A percentile compares a stretch with the other conserved stretches of the same genome.
Conservation (phyloP, 2,888 invertebrate genomes). For the Salpingus planirostris region DNA sequence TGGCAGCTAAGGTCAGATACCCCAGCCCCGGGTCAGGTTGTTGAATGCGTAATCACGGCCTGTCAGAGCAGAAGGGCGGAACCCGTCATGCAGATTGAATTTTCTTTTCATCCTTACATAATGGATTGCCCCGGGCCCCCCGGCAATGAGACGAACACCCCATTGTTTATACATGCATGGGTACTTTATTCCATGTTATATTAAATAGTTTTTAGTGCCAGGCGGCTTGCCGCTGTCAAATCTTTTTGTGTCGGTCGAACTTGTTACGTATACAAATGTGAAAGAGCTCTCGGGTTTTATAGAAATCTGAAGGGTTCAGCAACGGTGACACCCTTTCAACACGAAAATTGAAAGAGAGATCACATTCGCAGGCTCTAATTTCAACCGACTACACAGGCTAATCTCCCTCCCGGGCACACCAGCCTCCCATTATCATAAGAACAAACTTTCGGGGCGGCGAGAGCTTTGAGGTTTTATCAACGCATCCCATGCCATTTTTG, state of each 20-base stretch:
- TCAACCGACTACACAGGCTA: too few species aligned
- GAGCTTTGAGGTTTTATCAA: too few species aligned
- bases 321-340: background rate
- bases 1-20: constrained; percentile 30
- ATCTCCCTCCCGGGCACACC: too few species aligned
- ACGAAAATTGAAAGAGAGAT: constrained; percentile 1
- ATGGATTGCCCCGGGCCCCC: constrained; percentile 36
- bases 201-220: constrained; percentile 24
- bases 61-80: constrained; percentile 40
- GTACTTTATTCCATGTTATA: constrained; percentile 26
- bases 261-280: constrained; percentile 9
- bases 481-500: too few species aligned
- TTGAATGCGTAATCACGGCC: constrained; percentile 42
- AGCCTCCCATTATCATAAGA: too few species aligned
- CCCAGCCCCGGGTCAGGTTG: constrained; percentile 36
- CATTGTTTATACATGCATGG: constrained; percentile 32
- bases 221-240: constrained; percentile 13
- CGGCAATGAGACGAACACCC: constrained; percentile 29
- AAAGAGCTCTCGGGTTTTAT: constrained; percentile 2
- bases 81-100: constrained; percentile 42
- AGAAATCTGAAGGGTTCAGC: background rate
- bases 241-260: constrained; percentile 9
- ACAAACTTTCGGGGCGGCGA: too few species aligned
- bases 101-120: constrained; percentile 43
- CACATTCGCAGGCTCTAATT: background rate